Conservation (phyloP, 2,113 vertebrate species). For the Nanorana parkeri region DNA sequence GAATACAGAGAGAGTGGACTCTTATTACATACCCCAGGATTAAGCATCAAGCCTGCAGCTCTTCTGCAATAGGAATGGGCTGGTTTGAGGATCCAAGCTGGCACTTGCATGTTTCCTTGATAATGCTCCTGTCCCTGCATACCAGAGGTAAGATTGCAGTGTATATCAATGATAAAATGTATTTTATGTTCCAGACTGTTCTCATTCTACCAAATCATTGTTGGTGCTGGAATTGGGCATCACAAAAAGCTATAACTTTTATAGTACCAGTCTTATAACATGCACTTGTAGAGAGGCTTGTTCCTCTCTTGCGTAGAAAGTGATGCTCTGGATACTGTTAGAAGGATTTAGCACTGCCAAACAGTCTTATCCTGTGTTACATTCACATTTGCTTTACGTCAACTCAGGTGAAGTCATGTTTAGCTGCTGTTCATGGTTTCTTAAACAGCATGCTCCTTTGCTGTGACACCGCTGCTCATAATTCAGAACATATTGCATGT, state of each 20-base stretch:
- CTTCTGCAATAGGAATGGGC: constrained; percentile 56
- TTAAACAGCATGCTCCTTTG: background rate
- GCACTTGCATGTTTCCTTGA: constrained; percentile 66
- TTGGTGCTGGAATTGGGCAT: constrained; percentile 37
- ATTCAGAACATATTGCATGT: constrained; percentile 13
- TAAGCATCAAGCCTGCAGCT: background rate
- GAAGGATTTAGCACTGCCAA: background rate
- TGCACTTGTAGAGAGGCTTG: too few relatives aligned
- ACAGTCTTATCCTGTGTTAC: background rate
- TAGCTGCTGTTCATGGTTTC: background rate
- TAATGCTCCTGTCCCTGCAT: constrained; percentile 71
- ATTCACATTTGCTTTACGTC: background rate
- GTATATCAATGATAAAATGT: constrained; percentile 45
- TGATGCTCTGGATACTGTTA: background rate
- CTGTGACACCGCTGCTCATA: background rate
- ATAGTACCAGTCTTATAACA: too few relatives aligned
- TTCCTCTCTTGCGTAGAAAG: background rate
- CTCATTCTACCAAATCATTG: background rate
- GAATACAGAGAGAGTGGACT: constrained; percentile 43
- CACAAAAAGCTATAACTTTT: background rate
- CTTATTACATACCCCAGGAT: background rate
- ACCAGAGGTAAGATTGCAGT: constrained; percentile 76
- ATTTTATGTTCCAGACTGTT: background rate
- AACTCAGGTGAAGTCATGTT: background rate
- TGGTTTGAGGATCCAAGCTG: constrained; percentile 66